Evolutionary conservation across 2,113 vertebrate genomes (phyloP).

Genomic region (Centrocercus urophasianus): DNA sequence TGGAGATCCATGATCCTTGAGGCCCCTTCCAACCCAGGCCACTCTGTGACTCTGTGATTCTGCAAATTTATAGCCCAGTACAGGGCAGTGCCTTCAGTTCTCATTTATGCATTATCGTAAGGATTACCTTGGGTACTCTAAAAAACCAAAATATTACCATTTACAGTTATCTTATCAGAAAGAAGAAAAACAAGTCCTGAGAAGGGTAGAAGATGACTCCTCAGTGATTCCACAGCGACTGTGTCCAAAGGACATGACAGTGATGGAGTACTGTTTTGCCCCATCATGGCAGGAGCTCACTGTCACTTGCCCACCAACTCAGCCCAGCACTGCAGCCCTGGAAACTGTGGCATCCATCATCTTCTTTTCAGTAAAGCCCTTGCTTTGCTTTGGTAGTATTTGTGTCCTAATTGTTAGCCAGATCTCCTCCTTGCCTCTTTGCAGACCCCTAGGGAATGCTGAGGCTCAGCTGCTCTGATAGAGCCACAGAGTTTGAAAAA

Average conservation of each 20-base stretch:
- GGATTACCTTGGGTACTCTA: background rate
- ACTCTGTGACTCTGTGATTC: no score
- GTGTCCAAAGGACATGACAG: background rate
- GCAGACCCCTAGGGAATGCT: fast-evolving
- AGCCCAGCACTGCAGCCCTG: background rate
- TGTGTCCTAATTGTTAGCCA: background rate
- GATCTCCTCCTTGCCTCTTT: fast-evolving
- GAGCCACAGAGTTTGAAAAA: background rate
- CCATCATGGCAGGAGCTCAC: fast-evolving
- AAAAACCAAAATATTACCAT: background rate
- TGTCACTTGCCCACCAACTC: fast-evolving
- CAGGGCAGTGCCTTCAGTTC: background rate
- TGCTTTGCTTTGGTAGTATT: background rate
- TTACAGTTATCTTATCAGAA: background rate
- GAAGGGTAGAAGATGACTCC: background rate
- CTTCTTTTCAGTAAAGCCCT: background rate
- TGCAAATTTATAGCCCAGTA: background rate
- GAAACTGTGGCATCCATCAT: background rate
- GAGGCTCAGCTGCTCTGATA: background rate
- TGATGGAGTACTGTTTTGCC: background rate
- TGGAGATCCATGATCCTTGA: no score
- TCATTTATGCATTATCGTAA: background rate
- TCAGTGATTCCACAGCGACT: background rate
- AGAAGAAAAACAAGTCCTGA: background rate
- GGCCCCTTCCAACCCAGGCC: no score